Evolutionary conservation across 2,113 vertebrate species (phyloP), one percentile per base, ranked within the genome.

Genomic region (Albula goreensis): DNA sequence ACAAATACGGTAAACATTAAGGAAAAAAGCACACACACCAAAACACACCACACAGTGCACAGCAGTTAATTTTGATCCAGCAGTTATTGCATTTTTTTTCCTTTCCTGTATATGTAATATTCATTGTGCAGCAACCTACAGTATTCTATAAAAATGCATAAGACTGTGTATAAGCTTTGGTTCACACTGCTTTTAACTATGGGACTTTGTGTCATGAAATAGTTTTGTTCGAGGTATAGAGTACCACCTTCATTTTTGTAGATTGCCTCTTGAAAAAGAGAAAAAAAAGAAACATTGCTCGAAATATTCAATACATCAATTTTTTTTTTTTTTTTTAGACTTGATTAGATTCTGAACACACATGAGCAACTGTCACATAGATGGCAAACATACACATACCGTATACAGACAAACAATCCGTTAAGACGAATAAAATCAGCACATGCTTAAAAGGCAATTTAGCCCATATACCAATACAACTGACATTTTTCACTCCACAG

Each of bases 81-180:
- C 92, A 93, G 92, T 92, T 95, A 94, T 93, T 93, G 92, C 89
- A 90, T 94, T 60, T 86, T 81, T 83, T 84, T 74, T 56, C 48
- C 25, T 86, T 49, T 81, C 53, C 53, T 80, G 51, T 88, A 56
- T 81, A 85, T 86, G 50, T 81, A 80, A 91, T 91, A 88, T 90
- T 90, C 31, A 74, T 88, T 85, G 91, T 89, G 89, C 90, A 93
- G 92, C 93, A 87, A 93, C 87, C 89, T 91, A 87, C 83, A 88
- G 83, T 93, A 92, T 92, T 93, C 91, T 93, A 92, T 92, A 94
- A 96, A 93, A 96, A 96, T 96, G 96, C 96, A 96, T 95, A 95
- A 93, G 94, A 95, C 94, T 89, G 90, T 92, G 94, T 92, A 86
- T 90, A 93, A 95, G 96, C 97, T 97, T 97, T 98, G 97, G 97